These are phyloP conservation scores for Pachymerium ferrugineum DNA, from an alignment of 2,888 invertebrate genomes.

Conservation along the genomic window DNA sequence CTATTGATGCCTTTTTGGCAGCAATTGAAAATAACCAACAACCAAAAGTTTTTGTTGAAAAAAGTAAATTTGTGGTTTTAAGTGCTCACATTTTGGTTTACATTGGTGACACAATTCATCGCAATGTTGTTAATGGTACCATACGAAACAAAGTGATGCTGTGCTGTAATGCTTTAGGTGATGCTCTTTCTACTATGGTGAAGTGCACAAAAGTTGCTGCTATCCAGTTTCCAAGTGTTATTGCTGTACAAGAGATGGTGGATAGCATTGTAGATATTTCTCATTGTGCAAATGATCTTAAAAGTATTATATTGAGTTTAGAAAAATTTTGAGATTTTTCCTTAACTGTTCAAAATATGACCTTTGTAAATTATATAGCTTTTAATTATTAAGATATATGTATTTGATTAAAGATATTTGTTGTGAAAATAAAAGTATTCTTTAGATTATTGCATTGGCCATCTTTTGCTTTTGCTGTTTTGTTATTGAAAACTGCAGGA, in stretches of 20 bases:
- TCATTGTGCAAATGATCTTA: constrained; percentile 72
- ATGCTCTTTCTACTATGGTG: constrained; percentile 76
- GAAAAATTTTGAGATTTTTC: constrained; percentile 13
- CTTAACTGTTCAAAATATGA: no score
- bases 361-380: no score
- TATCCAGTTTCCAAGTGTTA: constrained; percentile 82
- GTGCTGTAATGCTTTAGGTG: constrained; percentile 73
- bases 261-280: constrained; percentile 81
- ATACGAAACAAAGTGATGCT: constrained; percentile 66
- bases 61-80: constrained; percentile 89
- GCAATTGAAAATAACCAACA: constrained; percentile 90
- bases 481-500: no score
- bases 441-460: no score
- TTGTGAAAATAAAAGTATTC: no score
- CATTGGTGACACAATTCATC: constrained; percentile 87
- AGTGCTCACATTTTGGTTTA: constrained; percentile 89
- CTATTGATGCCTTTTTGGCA: constrained; percentile 85
- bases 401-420: no score
- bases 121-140: constrained; percentile 70
- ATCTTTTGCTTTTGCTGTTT: no score
- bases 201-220: constrained; percentile 85
- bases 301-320: constrained; percentile 47
- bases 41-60: constrained; percentile 86
- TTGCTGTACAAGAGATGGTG: constrained; percentile 88
- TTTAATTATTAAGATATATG: no score